Evolutionary conservation across 2,797 vertebrate genomes (phyloP), one percentile per base, ranked within the genome.

Genomic region (Crenichthys baileyi): DNA sequence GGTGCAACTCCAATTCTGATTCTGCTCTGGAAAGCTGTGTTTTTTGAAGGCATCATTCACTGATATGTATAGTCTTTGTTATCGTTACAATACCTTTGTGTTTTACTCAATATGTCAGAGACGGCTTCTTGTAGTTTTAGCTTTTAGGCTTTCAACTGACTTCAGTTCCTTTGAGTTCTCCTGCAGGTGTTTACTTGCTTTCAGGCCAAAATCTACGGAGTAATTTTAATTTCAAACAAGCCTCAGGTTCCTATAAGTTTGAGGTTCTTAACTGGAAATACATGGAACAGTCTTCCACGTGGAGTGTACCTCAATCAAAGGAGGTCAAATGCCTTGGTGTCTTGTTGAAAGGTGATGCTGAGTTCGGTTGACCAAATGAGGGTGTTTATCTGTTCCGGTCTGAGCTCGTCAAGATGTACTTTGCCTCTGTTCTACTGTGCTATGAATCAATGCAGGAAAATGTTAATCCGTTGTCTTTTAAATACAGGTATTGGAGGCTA

Each of bases 1-100:
- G 79, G 87, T 76, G 6, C 46, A 61, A 53, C 76, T 39, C 41
- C 26, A 48, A 36, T 13, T 3, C 63, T 63, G 56, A 70, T 60
- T 11, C 36, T 15, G 24, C 67, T n/a, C 1, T 12, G 20, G 5
- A 44, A 7, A 24, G 20, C 20, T 44, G 5, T 63, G 24, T 70
- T n/a, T 48, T 11, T 24, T 68, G 65, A 70, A 70, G 50, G 24
- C 44, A 50, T 29, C n/a, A 70, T 18, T 70, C n/a, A 18, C 16
- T 18, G 24, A 29, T 50, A 48, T 1, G 29, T 26, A 16, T 12
- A 18, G 13, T 70, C 68, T 70, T 50, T 70, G 68, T 70, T 70
- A 70, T 4, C 13, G 11, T 50, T 24, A 50, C 24, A 70, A 50
- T 26, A 8, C 13, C n/a, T 3, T 16, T 24, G 26, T 26, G 41